These are phyloP conservation scores for Pomatostomus ruficeps DNA, from an alignment of 2,113 vertebrate species.

Conservation along the genomic window DNA sequence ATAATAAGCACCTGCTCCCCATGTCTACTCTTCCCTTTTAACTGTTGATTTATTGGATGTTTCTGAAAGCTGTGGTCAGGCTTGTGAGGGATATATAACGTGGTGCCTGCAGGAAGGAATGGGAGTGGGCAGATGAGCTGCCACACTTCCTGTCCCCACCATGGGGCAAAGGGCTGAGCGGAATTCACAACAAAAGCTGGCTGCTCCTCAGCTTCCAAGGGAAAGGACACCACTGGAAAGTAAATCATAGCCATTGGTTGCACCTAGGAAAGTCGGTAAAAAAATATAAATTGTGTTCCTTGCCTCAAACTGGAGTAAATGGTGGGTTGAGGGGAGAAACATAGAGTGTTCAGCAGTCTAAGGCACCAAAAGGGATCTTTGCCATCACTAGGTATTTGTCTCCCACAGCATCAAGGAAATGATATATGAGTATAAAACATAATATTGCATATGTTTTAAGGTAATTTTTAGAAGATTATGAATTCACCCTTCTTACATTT, in stretches of 20 bases:
- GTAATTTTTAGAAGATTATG: neutral
- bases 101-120: constrained; percentile 24
- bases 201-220: neutral
- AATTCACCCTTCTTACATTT: neutral
- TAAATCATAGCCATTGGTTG: neutral
- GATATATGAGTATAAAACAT: neutral
- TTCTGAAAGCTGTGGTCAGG: constrained; percentile 46
- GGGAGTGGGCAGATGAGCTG: neutral
- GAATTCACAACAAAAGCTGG: neutral
- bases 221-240: neutral
- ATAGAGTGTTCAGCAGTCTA: accelerated
- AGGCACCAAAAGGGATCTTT: neutral
- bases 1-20: constrained; percentile 69
- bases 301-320: neutral
- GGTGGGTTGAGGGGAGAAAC: neutral
- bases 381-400: neutral
- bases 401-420: neutral
- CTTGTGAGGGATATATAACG: neutral
- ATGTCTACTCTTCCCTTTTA: constrained; percentile 61
- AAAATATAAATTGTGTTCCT: neutral
- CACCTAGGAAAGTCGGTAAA: neutral
- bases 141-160: neutral
- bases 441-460: neutral
- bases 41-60: constrained; percentile 61
- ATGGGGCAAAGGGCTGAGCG: neutral